Evolutionary conservation across 2,888 invertebrate species (phyloP), one percentile per base, ranked within the genome.

Genomic region (Nephrocerus scutellatus): DNA sequence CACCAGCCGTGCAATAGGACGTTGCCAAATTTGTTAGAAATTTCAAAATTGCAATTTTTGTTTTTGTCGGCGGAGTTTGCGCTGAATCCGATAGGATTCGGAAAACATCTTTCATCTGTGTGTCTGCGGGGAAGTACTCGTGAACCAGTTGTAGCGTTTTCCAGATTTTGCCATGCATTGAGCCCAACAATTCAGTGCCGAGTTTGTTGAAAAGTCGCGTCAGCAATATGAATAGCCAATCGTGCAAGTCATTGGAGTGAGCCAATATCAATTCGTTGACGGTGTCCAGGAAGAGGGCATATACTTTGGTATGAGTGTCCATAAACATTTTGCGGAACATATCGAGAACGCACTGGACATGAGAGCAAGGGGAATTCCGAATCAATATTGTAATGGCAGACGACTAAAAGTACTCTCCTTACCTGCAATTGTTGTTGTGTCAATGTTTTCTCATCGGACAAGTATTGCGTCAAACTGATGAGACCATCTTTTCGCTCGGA

Each of bases 291-390:
- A 95, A 91, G 43, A 95, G 72, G 31, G 88, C 86, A 71, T 96
- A 87, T 50, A 93, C 92, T 72, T 90, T 86, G 54, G 93, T 79
- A 71, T 96, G 90, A 3, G 92, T 88, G 69, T 97, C 96, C 76
- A 92, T 91, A 66, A 97, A 95, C 89, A 96, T 91, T 72, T 90
- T 86, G 46, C 90, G 86, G 59, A 95, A 88, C 46, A 91, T 83
- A 54, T 96, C 95, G 0, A 91, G 87, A n/a, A 93, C 79, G 49
- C 84, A 80, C 45, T 84, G n/a, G n/a, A n/a, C n/a, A n/a, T n/a
- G 79, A 1, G 75, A 72, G 13, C 18, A 30, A 14, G 32, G 22
- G 20, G 9, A 23, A 36, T 38, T 25, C 38, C 24, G 29, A 30
- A 21, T 25, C 20, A 25, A n/a, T 8, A 19, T 23, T 5, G 12